phyloP scores from a whole-genome alignment of 2,113 vertebrate species.

The Columba janthina region DNA sequence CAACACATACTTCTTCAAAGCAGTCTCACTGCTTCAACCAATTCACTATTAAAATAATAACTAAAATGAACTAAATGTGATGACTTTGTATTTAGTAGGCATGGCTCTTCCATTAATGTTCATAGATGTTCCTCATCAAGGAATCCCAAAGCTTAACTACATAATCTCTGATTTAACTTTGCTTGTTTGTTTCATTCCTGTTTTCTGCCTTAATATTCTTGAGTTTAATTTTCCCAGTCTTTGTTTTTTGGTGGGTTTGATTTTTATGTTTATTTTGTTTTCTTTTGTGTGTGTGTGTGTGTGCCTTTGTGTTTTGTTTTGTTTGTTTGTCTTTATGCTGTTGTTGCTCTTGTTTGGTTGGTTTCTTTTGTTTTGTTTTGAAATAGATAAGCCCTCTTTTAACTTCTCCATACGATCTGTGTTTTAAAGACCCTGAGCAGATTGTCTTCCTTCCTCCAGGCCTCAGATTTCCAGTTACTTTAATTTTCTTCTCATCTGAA shows the following conservation, averaged over 20 bases:
- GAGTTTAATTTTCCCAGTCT: neutral
- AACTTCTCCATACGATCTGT: neutral
- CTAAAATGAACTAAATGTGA: neutral
- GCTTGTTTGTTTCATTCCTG: no score
- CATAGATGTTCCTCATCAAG: neutral
- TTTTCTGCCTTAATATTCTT: neutral
- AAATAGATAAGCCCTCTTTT: neutral
- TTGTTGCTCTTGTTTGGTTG: no score
- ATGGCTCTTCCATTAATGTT: neutral
- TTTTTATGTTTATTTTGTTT: neutral
- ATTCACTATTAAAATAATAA: neutral
- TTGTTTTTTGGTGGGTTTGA: accelerated
- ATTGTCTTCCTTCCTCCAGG: neutral
- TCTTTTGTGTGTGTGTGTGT: neutral
- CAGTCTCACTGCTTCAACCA: neutral
- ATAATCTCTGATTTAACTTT: neutral
- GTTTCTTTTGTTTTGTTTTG: neutral
- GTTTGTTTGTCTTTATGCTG: no score
- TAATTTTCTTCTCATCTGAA: neutral
- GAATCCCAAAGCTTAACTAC: neutral
- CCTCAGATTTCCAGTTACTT: neutral
- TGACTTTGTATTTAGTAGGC: neutral
- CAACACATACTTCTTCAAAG: neutral
- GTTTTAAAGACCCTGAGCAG: neutral
- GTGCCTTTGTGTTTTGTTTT: no score